Percentiles rank a stretch among this genome's conserved stretches.
Conservation (phyloP, 2,888 invertebrate species). For the Agrilus biguttatus region DNA sequence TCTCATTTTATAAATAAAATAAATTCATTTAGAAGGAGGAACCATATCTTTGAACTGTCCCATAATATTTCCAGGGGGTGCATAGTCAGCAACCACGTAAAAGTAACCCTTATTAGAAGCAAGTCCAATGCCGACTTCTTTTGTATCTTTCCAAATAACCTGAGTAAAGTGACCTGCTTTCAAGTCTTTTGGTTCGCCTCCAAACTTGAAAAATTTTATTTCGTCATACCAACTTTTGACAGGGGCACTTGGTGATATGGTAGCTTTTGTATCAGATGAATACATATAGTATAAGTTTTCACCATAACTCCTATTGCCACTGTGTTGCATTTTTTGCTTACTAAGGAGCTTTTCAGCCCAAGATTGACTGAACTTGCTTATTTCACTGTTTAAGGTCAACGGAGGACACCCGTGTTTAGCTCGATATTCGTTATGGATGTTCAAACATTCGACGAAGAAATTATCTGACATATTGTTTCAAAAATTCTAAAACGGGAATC, state of each 20-base stretch:
- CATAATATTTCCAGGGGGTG: conserved; percentile 73
- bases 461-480: too few relatives aligned
- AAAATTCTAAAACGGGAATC: too few relatives aligned
- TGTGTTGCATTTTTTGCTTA: conserved; percentile 38
- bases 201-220: conserved; percentile 53
- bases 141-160: conserved; percentile 63
- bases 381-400: conserved; percentile 34
- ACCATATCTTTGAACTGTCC: conserved; percentile 62
- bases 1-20: too few relatives aligned
- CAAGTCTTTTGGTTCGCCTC: conserved; percentile 46
- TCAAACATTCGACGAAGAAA: conserved; percentile 16
- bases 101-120: conserved; percentile 52
- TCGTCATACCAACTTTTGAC: conserved; percentile 66
- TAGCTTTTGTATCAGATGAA: conserved; percentile 46
- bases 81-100: conserved; percentile 79
- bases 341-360: conserved; percentile 38
- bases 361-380: conserved; percentile 35
- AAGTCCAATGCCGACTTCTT: conserved; percentile 59
- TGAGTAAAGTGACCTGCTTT: conserved; percentile 59
- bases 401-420: conserved; percentile 41
- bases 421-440: conserved; percentile 45
- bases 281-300: conserved; percentile 60
- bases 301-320: conserved; percentile 40
- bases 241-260: conserved; percentile 50
- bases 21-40: conserved; percentile 18